Percentiles rank a stretch among this genome's conserved stretches.
These are phyloP conservation scores for Schizopygopsis pylzovi DNA, from an alignment of 2,797 vertebrate species.

Conservation along the genomic window DNA sequence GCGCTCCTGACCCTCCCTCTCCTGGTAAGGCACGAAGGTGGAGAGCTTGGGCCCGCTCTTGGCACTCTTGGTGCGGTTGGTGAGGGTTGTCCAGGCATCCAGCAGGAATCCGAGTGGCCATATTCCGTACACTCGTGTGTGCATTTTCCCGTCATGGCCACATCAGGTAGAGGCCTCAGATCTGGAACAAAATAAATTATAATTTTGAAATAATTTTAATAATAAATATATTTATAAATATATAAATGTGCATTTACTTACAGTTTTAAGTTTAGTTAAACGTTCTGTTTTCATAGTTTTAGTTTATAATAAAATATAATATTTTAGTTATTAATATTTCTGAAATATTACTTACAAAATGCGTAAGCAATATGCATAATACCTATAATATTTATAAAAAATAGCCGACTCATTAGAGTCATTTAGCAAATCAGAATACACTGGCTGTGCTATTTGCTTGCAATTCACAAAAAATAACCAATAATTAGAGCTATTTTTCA, in stretches of 20 bases:
- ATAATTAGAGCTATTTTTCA: not conserved
- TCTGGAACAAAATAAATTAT: constrained; percentile 73
- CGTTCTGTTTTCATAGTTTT: not conserved
- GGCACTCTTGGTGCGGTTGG: constrained; percentile 85
- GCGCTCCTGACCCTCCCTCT: constrained; percentile 92
- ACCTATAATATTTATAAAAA: not conserved
- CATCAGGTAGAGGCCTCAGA: constrained; percentile 94
- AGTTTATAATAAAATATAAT: not conserved
- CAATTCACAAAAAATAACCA: not conserved
- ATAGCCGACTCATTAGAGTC: not conserved
- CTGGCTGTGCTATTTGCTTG: not conserved
- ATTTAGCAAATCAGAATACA: not conserved
- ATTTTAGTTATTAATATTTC: not conserved
- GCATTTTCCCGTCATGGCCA: constrained; percentile 98
- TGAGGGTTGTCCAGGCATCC: constrained; percentile 98
- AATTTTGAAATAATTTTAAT: not conserved
- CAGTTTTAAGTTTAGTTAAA: not conserved
- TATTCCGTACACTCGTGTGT: constrained; percentile 97
- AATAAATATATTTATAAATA: not conserved
- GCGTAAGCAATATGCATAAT: not conserved
- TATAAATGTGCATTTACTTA: not conserved
- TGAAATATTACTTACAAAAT: not conserved
- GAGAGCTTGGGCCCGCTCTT: constrained; percentile 93
- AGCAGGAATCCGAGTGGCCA: constrained; percentile 97
- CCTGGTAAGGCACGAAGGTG: constrained; percentile 99